Evolutionary conservation across 2,797 vertebrate genomes (phyloP).

Genomic region (Micromesistius poutassou): DNA sequence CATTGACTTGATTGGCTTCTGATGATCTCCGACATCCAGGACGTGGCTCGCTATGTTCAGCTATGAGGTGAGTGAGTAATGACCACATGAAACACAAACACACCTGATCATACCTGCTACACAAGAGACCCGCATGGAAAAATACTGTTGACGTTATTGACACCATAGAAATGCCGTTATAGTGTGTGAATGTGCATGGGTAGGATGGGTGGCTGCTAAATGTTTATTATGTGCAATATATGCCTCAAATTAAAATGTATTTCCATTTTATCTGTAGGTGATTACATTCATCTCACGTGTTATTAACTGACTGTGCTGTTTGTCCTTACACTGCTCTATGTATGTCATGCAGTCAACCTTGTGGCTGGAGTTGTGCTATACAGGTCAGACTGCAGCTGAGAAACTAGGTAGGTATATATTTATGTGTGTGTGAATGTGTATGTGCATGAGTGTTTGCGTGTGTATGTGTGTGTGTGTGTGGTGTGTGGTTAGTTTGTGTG

Average conservation of each 20-base stretch:
- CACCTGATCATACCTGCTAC: neutral
- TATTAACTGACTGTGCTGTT: slow-evolving; percentile 39
- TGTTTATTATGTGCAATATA: slow-evolving; percentile 27
- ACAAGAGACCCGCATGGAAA: neutral
- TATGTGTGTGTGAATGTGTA: neutral
- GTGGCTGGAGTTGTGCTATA: slow-evolving; percentile 28
- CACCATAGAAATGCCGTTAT: neutral
- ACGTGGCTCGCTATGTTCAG: neutral
- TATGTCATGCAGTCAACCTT: slow-evolving; percentile 26
- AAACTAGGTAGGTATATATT: neutral
- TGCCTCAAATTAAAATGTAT: slow-evolving; percentile 40
- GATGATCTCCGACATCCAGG: neutral
- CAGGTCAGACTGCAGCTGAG: slow-evolving; percentile 30
- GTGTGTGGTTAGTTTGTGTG: no score
- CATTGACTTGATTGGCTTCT: no score
- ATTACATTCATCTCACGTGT: slow-evolving; percentile 36
- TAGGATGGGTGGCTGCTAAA: slow-evolving; percentile 3
- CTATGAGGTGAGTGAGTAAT: neutral
- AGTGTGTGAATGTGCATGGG: slow-evolving; percentile 10
- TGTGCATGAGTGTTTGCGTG: no score
- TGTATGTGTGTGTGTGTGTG: neutral
- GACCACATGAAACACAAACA: neutral
- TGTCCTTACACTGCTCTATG: slow-evolving; percentile 42
- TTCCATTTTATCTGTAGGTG: slow-evolving; percentile 29
- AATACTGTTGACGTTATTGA: neutral